Evolutionary conservation across 2,113 vertebrate genomes (phyloP).

Genomic region (Petroica traversi): DNA sequence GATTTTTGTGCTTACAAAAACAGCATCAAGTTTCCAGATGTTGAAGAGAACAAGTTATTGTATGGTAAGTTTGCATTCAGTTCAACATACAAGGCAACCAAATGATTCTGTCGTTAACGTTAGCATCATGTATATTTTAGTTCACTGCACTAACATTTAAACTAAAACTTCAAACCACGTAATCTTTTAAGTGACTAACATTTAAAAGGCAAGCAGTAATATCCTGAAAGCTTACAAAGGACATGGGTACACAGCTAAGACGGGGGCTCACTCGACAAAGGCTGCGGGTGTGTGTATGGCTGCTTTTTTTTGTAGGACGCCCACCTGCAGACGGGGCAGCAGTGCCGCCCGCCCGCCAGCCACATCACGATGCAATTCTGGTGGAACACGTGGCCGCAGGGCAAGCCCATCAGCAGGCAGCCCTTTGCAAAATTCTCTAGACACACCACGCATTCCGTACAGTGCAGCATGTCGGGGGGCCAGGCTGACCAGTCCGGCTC

Average conservation of each 20-base stretch:
- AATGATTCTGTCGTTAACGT: slow-evolving; percentile 71
- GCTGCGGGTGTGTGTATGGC: slow-evolving; percentile 68
- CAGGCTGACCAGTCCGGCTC: slow-evolving; percentile 86
- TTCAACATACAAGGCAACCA: slow-evolving; percentile 79
- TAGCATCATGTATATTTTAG: slow-evolving; percentile 75
- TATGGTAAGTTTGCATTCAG: slow-evolving; percentile 69
- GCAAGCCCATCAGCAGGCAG: slow-evolving; percentile 90
- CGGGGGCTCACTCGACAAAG: slow-evolving; percentile 30
- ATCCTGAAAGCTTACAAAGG: slow-evolving; percentile 72
- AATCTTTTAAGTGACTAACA: slow-evolving; percentile 81
- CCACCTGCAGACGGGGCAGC: slow-evolving; percentile 96
- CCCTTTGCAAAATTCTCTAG: slow-evolving; percentile 87
- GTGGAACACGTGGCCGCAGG: slow-evolving; percentile 95
- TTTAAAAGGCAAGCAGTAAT: slow-evolving; percentile 83
- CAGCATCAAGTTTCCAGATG: slow-evolving; percentile 61
- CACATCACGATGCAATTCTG: slow-evolving; percentile 95
- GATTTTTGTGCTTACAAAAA: slow-evolving; percentile 78
- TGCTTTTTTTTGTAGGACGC: slow-evolving; percentile 93
- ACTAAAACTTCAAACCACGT: slow-evolving; percentile 81
- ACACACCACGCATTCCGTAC: slow-evolving; percentile 95
- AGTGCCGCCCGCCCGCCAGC: slow-evolving; percentile 88
- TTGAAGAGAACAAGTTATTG: slow-evolving; percentile 58
- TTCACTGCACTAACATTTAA: slow-evolving; percentile 80
- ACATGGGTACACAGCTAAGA: slow-evolving; percentile 67
- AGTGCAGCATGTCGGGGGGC: slow-evolving; percentile 85